Base-by-base conservation (phyloP, 1,140 invertebrate species). In the Acarapis woodi region DNA sequence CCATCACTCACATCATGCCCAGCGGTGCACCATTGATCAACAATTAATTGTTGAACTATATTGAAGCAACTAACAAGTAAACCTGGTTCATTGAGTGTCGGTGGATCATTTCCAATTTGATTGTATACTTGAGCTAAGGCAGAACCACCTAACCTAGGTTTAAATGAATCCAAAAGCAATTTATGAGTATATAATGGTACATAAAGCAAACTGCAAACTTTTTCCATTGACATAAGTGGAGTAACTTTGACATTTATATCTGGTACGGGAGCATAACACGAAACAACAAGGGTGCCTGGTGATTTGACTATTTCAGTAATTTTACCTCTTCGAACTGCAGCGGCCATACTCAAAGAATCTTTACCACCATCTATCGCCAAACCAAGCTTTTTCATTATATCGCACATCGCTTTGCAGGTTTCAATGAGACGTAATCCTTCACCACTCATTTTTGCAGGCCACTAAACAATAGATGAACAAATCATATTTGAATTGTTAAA, bases 1-100 rank as follows among this genome's bases (percentile, higher is more conserved):
- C 88, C 88, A 59, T 96, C 88, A 54, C 83, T 93, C 1, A 96
- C 62, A 57, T 97, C 88, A 54, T 97, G 88, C 2, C 85, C 83
- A n/a, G 87, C 64, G 12, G 73, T 53, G 6, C 93, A 51, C 49
- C 68, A 65, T 0, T 60, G 61, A 32, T 72, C 70, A 58, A 63
- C 60, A 12, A 94, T 65, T 21, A 93, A 55, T 42, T 64, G 56
- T 57, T 96, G 88, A 10, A 73, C 85, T 0, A 67, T 61, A 33
- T 65, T 65, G 51, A 94, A 94, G 3, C 73, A 69, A 40, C 66
- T 62, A 34, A 62, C 63, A 3, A 97, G 59, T 26, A 60, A 44
- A 14, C 57, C 46, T 1, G 68, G 63, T 32, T 70, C 51, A 39
- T 79, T 69, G 1, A 94, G 50, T 59, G 93, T 82, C 0, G 87